Evolutionary conservation across 2,888 invertebrate genomes (phyloP).

Genomic region (Agriotes lineatus): DNA sequence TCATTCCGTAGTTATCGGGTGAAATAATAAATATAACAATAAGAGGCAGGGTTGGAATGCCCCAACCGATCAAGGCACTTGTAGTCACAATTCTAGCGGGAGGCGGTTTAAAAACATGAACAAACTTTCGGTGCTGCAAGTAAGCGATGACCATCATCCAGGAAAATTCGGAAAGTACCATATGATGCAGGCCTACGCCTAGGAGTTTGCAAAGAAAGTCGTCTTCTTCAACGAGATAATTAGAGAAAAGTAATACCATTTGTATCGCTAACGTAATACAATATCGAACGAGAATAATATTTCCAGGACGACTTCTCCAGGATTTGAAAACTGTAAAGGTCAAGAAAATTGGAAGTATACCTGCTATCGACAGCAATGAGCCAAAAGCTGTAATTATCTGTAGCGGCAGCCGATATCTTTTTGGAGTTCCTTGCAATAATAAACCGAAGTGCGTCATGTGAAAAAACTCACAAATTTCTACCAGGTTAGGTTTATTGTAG

Average conservation of each 20-base stretch:
- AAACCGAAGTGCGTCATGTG: conserved; percentile 32
- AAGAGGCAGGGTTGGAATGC: conserved; percentile 68
- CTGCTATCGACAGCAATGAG: conserved; percentile 66
- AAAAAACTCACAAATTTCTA: conserved; percentile 24
- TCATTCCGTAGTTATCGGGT: conserved; percentile 37
- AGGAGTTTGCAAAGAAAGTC: conserved; percentile 68
- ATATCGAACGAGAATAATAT: conserved; percentile 70
- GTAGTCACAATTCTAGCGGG: conserved; percentile 71
- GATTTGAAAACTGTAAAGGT: conserved; percentile 69
- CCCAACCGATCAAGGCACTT: conserved; percentile 73
- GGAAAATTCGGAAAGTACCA: conserved; percentile 73
- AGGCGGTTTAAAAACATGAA: conserved; percentile 71
- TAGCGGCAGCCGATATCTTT: conserved; percentile 51
- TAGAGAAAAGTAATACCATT: conserved; percentile 63
- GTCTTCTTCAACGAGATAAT: conserved; percentile 60
- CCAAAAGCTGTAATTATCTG: conserved; percentile 66
- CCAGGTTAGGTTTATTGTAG: conserved; percentile 56
- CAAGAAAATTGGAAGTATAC: conserved; percentile 64
- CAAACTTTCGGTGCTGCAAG: conserved; percentile 73
- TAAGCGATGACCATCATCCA: conserved; percentile 78
- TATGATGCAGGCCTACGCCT: conserved; percentile 73
- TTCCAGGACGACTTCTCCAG: conserved; percentile 71
- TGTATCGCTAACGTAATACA: conserved; percentile 66
- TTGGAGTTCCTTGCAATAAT: conserved; percentile 4
- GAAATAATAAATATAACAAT: conserved; percentile 54